Percentiles rank a stretch among this genome's conserved stretches.
Evolutionary conservation across 2,113 vertebrate genomes (phyloP).

Genomic region (Chamaea fasciata): DNA sequence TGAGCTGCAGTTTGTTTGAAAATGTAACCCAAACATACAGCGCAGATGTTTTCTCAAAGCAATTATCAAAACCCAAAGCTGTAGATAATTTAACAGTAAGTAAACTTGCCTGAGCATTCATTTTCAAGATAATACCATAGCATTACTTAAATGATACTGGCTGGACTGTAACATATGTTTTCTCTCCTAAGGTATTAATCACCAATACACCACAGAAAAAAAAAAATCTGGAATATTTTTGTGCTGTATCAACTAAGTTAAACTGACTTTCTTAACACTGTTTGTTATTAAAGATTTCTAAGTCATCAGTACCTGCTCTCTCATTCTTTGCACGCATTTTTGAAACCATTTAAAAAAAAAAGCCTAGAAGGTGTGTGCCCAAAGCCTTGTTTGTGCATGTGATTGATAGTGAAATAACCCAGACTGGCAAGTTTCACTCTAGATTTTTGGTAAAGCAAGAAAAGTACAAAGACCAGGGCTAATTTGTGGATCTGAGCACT

Average conservation of each 20-base stretch:
- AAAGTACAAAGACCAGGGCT: background rate
- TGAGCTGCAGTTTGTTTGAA: background rate
- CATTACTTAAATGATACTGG: background rate
- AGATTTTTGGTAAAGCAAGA: background rate
- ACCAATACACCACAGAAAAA: background rate
- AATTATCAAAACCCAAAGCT: background rate
- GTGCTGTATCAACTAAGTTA: background rate
- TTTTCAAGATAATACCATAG: background rate
- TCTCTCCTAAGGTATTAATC: background rate
- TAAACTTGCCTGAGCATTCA: background rate
- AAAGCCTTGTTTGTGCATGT: background rate
- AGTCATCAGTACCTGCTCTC: background rate
- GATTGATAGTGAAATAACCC: slow-evolving; percentile 20
- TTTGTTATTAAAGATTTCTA: background rate
- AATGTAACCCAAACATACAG: background rate
- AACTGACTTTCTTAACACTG: background rate
- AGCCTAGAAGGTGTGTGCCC: accelerated
- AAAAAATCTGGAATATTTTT: background rate
- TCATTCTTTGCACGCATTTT: background rate
- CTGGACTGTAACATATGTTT: background rate
- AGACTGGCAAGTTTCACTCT: slow-evolving; percentile 23
- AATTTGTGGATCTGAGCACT: slow-evolving; percentile 23
- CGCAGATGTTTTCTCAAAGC: background rate
- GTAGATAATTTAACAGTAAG: background rate
- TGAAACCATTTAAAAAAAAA: background rate